These are phyloP conservation scores for Anadara kagoshimensis DNA, from an alignment of 1,140 invertebrate genomes.

Conservation along the genomic window DNA sequence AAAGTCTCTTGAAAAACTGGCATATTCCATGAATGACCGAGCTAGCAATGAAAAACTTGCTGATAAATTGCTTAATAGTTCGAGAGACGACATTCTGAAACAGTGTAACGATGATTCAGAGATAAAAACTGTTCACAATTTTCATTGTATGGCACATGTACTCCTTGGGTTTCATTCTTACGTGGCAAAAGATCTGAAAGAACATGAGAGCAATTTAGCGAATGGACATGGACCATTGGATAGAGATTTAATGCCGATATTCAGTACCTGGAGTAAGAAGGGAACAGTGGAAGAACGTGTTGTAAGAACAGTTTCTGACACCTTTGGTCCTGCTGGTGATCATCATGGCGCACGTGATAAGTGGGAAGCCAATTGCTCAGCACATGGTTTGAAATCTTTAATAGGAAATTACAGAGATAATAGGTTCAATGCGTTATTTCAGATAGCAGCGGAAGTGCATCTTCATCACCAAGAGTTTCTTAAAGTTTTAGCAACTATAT, in stretches of 20 bases:
- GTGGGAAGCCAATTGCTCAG: slow-evolving; percentile 26
- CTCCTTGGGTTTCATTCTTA: slow-evolving; percentile 24
- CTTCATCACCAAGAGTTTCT: slow-evolving; percentile 24
- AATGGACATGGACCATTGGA: slow-evolving; percentile 6
- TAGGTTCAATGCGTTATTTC: slow-evolving; percentile 25
- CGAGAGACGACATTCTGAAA: slow-evolving; percentile 1
- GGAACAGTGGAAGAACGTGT: slow-evolving; percentile 16
- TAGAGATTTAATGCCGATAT: neutral
- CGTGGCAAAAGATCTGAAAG: neutral
- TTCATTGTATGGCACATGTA: slow-evolving; percentile 22
- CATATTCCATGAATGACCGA: slow-evolving; percentile 23
- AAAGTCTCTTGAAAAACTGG: slow-evolving; percentile 16
- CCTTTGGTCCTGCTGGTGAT: slow-evolving; percentile 31
- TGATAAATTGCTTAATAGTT: slow-evolving; percentile 6
- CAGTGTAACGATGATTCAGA: neutral
- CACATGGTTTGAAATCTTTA: slow-evolving; percentile 21
- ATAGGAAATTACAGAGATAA: slow-evolving; percentile 31
- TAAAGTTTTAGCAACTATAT: neutral
- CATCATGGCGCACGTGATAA: slow-evolving; percentile 23
- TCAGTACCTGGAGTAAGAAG: slow-evolving; percentile 23
- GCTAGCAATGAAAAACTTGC: slow-evolving; percentile 17
- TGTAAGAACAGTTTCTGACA: slow-evolving; percentile 12
- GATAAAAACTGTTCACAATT: neutral
- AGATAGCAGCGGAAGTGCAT: slow-evolving; percentile 28
- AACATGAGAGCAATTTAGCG: neutral